Conservation (phyloP, 2,113 vertebrate genomes). For the Platichthys stellatus region DNA sequence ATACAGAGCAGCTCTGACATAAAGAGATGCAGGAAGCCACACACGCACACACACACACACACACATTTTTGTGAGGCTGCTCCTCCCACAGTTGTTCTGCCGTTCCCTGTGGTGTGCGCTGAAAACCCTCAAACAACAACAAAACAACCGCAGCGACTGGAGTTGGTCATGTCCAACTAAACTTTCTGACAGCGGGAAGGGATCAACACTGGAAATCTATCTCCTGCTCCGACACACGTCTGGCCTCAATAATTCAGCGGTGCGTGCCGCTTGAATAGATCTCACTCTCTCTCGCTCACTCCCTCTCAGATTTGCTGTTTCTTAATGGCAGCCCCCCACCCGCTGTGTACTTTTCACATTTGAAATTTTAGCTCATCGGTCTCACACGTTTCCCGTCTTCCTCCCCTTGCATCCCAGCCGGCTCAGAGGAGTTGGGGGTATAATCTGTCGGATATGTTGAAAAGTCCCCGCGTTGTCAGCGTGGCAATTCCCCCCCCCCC, state of each 20-base stretch:
- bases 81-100: slow-evolving; percentile 38
- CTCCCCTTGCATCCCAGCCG: slow-evolving; percentile 37
- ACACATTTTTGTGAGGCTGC: not conserved
- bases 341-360: slow-evolving; percentile 41
- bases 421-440: slow-evolving; percentile 47
- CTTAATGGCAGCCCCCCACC: slow-evolving; percentile 14
- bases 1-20: slow-evolving; percentile 23
- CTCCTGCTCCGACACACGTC: slow-evolving; percentile 64
- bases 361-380: slow-evolving; percentile 46
- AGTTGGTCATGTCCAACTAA: slow-evolving; percentile 64
- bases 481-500: slow-evolving; percentile 60
- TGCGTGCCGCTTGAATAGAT: slow-evolving; percentile 53
- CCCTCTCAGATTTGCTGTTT: slow-evolving; percentile 34
- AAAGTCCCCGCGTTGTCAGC: slow-evolving; percentile 61
- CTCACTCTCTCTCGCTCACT: slow-evolving; percentile 30
- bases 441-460: slow-evolving; percentile 62
- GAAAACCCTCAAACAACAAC: slow-evolving; percentile 49
- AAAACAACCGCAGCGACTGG: slow-evolving; percentile 50
- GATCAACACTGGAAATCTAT: slow-evolving; percentile 70
- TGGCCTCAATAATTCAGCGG: slow-evolving; percentile 74
- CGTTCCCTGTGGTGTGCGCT: slow-evolving; percentile 8
- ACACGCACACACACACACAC: too few relatives aligned
- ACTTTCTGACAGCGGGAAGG: slow-evolving; percentile 70
- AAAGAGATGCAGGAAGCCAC: slow-evolving; percentile 9
- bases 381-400: slow-evolving; percentile 24